Evolutionary conservation across 1,140 invertebrate species (phyloP).

Genomic region (Ptiloglossa arizonensis): DNA sequence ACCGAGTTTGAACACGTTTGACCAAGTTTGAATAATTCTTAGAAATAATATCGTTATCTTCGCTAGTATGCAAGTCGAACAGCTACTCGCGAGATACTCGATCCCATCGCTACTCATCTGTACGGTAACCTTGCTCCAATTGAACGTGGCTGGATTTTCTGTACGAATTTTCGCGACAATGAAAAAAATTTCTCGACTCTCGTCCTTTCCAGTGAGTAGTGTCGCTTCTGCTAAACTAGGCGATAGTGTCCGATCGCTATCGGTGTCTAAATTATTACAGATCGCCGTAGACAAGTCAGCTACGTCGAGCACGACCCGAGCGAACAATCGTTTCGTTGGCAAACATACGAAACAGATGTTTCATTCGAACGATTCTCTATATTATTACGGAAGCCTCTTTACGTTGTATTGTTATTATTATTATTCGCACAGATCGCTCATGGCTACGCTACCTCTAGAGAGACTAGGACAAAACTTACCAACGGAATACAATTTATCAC

Average conservation of each 20-base stretch:
- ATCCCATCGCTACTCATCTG: background rate
- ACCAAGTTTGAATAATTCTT: no score
- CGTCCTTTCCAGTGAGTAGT: background rate
- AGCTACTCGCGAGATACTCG: background rate
- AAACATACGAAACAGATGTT: background rate
- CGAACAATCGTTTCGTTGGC: constrained; percentile 34
- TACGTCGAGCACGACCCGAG: constrained; percentile 42
- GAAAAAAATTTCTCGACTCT: background rate
- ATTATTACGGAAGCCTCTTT: background rate
- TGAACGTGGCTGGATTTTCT: no score
- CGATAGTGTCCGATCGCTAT: constrained; percentile 32
- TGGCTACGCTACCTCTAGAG: constrained; percentile 63
- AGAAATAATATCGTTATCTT: no score
- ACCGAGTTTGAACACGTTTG: no score
- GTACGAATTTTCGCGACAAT: background rate
- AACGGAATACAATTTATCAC: constrained; percentile 70
- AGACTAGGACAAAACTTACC: constrained; percentile 69
- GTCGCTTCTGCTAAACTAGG: constrained; percentile 42
- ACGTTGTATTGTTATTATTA: background rate
- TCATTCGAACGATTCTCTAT: background rate
- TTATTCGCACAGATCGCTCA: constrained; percentile 47
- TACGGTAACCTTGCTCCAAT: background rate
- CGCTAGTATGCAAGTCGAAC: no score
- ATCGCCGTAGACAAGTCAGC: constrained; percentile 39
- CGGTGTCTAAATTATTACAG: constrained; percentile 31